Percentiles rank a stretch among this genome's conserved stretches.
Conservation (phyloP, 2,113 vertebrate species). For the Proterorhinus semilunaris region DNA sequence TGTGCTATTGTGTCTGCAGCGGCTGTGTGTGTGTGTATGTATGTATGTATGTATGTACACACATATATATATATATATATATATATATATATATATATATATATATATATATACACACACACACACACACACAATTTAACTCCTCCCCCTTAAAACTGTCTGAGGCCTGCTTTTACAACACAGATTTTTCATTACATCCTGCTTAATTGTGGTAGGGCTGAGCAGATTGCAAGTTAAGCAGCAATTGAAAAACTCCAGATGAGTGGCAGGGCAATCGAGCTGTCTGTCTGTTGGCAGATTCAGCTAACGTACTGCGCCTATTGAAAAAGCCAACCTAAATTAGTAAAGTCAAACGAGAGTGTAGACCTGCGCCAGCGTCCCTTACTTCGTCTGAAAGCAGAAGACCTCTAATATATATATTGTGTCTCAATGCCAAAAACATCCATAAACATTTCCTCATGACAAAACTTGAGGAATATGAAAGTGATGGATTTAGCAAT, state of each 20-base stretch:
- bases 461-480: constrained; percentile 6
- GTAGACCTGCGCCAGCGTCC: constrained; percentile 42
- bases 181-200: constrained; percentile 73
- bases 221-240: constrained; percentile 72
- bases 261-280: constrained; percentile 76
- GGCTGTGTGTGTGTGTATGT: too few relatives aligned
- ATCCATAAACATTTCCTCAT: constrained; percentile 18
- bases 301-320: constrained; percentile 73
- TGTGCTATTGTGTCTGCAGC: too few relatives aligned
- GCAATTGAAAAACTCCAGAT: constrained; percentile 59
- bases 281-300: constrained; percentile 68
- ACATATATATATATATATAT: too few relatives aligned
- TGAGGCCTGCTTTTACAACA: constrained; percentile 55
- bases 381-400: constrained; percentile 20
- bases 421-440: not conserved
- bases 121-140: too few relatives aligned
- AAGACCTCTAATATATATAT: constrained; percentile 11
- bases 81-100: too few relatives aligned
- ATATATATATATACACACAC: too few relatives aligned
- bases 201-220: constrained; percentile 73
- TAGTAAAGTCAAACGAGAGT: constrained; percentile 69
- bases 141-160: not conserved
- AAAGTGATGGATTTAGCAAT: constrained; percentile 20
- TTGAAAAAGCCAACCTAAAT: constrained; percentile 78
- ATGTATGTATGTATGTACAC: too few relatives aligned